phyloP scores from a whole-genome alignment of 2,113 vertebrate genomes.

The Grantiella picta region DNA sequence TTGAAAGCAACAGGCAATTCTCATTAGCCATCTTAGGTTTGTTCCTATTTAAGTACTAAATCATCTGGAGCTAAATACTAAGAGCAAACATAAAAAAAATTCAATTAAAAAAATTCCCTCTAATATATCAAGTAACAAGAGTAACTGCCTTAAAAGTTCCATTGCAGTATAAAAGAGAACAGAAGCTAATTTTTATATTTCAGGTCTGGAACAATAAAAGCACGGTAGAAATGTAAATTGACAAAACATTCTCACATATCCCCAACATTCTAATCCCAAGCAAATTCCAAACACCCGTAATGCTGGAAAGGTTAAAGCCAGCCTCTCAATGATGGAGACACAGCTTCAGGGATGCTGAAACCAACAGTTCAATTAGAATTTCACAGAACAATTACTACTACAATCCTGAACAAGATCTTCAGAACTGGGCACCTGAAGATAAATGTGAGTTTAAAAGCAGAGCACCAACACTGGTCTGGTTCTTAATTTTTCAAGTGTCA shows the following conservation, averaged over 20 bases:
- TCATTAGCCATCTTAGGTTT: neutral
- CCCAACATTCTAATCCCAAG: constrained; percentile 42
- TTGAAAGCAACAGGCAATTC: neutral
- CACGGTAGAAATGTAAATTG: constrained; percentile 1
- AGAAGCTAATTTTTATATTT: constrained; percentile 4
- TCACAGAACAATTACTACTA: constrained; percentile 27
- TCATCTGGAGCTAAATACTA: constrained; percentile 13
- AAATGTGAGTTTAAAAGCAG: neutral
- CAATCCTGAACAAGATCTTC: neutral
- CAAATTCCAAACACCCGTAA: constrained; percentile 55
- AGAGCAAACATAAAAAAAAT: neutral
- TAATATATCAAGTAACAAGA: constrained; percentile 37
- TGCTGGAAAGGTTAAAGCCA: constrained; percentile 45
- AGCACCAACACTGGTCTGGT: neutral
- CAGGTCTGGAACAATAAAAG: constrained; percentile 43
- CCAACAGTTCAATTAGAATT: constrained; percentile 53
- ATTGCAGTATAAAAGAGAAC: constrained; percentile 50
- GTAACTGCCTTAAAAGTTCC: constrained; percentile 44
- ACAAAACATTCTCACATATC: constrained; percentile 9
- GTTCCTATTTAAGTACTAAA: neutral
- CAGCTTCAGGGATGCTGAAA: constrained; percentile 51
- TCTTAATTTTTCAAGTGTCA: neutral
- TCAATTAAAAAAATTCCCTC: constrained; percentile 11
- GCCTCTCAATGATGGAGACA: constrained; percentile 25
- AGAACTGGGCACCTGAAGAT: neutral